Evolutionary conservation across 1,140 invertebrate species (phyloP).

Genomic region (Orchestia grillus): DNA sequence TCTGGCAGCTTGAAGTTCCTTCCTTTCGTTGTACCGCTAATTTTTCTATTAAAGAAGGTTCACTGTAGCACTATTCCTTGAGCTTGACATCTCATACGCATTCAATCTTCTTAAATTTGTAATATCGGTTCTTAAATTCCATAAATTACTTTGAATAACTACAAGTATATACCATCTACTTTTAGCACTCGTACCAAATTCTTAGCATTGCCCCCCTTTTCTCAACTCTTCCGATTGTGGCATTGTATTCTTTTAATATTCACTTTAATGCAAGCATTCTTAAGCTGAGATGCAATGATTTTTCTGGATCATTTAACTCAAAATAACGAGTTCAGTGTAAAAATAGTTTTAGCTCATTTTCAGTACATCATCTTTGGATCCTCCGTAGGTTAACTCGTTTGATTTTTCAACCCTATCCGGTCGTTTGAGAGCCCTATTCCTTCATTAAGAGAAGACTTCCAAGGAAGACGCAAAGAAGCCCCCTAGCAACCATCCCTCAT

Average conservation of each 20-base stretch:
- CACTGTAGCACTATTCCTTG: too few species aligned
- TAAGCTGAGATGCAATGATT: neutral
- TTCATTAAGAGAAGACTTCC: neutral
- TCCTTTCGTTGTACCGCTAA: too few species aligned
- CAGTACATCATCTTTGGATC: neutral
- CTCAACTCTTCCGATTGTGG: neutral
- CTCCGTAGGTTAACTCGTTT: neutral
- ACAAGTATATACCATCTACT: too few species aligned
- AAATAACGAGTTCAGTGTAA: neutral
- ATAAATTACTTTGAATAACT: too few species aligned
- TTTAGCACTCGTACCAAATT: too few species aligned
- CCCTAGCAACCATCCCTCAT: constrained; percentile 27
- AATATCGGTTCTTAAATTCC: too few species aligned
- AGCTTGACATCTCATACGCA: too few species aligned
- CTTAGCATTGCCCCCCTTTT: too few species aligned
- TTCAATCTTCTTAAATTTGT: too few species aligned
- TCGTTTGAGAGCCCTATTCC: neutral
- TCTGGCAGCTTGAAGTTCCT: too few species aligned
- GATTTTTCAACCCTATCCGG: neutral
- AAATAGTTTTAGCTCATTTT: neutral
- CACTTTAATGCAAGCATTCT: neutral
- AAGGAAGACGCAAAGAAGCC: neutral
- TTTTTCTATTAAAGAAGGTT: too few species aligned
- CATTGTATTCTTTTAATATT: neutral
- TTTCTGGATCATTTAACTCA: neutral